Percentiles rank a stretch among this genome's conserved stretches.
Evolutionary conservation across 2,113 vertebrate genomes (phyloP).

Genomic region (Microtus montanus): DNA sequence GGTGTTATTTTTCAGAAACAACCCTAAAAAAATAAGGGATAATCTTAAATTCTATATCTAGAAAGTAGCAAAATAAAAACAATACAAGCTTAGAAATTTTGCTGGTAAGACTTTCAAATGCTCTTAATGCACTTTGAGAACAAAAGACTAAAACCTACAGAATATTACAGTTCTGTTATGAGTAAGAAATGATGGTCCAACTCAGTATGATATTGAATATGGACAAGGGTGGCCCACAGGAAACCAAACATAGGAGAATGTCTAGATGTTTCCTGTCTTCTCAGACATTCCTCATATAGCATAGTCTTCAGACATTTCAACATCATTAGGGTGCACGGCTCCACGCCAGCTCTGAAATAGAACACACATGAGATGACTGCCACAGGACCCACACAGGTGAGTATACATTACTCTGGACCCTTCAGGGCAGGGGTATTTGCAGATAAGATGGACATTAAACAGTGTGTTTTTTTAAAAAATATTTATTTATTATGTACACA

Average conservation of each 20-base stretch:
- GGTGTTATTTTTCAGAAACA: constrained; percentile 33
- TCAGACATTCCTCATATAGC: not conserved
- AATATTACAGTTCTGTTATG: not conserved
- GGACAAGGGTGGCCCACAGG: not conserved
- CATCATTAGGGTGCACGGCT: not conserved
- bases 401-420: constrained; percentile 13
- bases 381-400: not conserved
- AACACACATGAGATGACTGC: not conserved
- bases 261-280: not conserved
- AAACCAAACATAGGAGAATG: not conserved
- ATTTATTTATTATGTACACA: too few species aligned
- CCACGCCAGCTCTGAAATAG: not conserved
- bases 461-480: too few species aligned
- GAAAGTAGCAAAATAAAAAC: constrained; percentile 33
- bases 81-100: not conserved
- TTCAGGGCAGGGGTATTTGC: not conserved
- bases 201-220: not conserved
- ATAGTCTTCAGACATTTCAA: not conserved
- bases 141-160: constrained; percentile 1
- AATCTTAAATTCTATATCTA: constrained; percentile 31
- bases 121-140: constrained; percentile 36
- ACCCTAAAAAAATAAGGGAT: not conserved
- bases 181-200: not conserved
- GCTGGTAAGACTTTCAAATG: not conserved
- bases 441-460: constrained; percentile 33